Evolutionary conservation across 2,888 invertebrate species (phyloP).

Genomic region (Eupeodes latifasciatus): DNA sequence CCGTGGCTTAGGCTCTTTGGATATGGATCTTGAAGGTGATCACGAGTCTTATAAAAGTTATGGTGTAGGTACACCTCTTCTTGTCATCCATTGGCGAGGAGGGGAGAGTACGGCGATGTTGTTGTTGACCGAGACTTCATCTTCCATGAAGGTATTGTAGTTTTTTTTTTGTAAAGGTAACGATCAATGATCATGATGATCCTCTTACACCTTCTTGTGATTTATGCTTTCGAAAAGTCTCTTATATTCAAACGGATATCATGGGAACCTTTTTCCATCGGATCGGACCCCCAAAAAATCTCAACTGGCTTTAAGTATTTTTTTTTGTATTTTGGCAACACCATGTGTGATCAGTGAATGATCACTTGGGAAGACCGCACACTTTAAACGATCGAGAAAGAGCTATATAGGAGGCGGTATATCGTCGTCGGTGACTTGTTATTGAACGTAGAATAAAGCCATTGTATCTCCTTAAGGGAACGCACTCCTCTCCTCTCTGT

Average conservation of each 20-base stretch:
- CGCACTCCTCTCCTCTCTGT: constrained; percentile 20
- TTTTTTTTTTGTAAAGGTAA: background rate
- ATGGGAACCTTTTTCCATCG: constrained; percentile 28
- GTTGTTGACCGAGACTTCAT: constrained; percentile 3
- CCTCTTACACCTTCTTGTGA: constrained; percentile 33
- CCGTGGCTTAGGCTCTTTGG: constrained; percentile 1
- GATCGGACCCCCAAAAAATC: constrained; percentile 18
- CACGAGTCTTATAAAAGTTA: constrained; percentile 28
- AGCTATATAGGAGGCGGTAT: constrained; percentile 12
- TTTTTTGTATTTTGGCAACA: constrained; percentile 48
- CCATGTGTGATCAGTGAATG: constrained; percentile 45
- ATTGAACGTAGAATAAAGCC: constrained; percentile 10
- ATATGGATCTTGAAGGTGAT: constrained; percentile 36
- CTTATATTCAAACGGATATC: background rate
- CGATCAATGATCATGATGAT: constrained; percentile 49
- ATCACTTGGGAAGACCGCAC: constrained; percentile 44
- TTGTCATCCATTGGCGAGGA: background rate
- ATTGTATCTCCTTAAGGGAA: constrained; percentile 27
- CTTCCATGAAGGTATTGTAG: background rate
- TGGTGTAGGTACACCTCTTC: background rate
- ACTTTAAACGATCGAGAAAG: constrained; percentile 23
- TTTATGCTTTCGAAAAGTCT: constrained; percentile 33
- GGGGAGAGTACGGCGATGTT: too few species aligned
- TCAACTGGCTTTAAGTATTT: background rate
- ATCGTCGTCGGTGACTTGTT: background rate